Evolutionary conservation across 2,888 invertebrate species (phyloP), one percentile per base, ranked within the genome.

Genomic region (Nephrocerus scutellatus): DNA sequence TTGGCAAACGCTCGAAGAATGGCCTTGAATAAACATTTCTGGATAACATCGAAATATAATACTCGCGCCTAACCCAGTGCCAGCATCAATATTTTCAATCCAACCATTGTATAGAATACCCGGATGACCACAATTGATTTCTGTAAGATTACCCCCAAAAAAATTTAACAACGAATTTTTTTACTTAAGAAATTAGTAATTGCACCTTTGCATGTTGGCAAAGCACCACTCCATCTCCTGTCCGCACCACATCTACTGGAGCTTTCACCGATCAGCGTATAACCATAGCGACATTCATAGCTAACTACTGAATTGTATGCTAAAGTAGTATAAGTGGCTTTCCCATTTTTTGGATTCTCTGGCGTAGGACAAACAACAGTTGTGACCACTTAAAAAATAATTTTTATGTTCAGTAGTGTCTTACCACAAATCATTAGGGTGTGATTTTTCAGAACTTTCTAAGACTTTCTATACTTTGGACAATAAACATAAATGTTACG

Each of bases 121-220:
- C 0, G 96, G 92, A 55, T 86, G 82, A 1, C 93, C 92, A 70
- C 97, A 98, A 72, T 96, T 90, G 58, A 98, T 95, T 74, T 96
- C 97, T 91, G 43, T 21, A 42, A 29, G 6, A n/a, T 19, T 57
- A 21, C 30, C 20, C 13, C 31, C 31, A 32, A 26, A 23, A 24
- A 36, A 16, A 29, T 4, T n/a, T 8, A 12, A 22, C 18, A 3
- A 18, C 5, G 20, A 20, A 13, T 3, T 36, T 13, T 5, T 22
- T 3, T 5, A 20, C 9, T n/a, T 14, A 12, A 5, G 12, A 8
- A 31, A 22, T 25, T 30, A 12, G 16, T 12, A 28, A 16, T 4
- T 12, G 12, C 8, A 90, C 92, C 90, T 80, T 91, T 90, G 66
- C 97, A 97, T 51, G 75, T 72, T 2, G 96, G 95, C 53, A 86